Evolutionary conservation across 2,113 vertebrate species (phyloP), one percentile per base, ranked within the genome.

Genomic region (Lathamus discolor): DNA sequence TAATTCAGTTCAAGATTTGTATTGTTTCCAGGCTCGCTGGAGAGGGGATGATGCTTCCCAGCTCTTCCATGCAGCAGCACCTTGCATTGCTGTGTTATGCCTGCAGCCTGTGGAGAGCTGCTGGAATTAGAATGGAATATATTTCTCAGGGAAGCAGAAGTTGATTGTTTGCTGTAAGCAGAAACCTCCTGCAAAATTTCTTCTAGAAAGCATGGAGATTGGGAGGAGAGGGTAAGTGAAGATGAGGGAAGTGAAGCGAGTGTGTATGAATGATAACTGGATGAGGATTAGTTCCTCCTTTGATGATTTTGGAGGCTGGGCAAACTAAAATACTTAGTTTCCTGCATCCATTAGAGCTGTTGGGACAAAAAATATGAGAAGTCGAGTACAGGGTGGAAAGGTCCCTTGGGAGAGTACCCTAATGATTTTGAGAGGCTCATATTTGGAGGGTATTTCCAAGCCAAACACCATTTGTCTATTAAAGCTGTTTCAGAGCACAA

Each of bases 401-500:
- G 37, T 88, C 29, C 55, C 44, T 61, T 44, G 41, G 17, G n/a
- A 86, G 29, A 73, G 7, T 17, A 39, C 33, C 10, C 19, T 76
- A 37, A 49, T 59, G 5, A 64, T 92, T 91, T 66, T 9, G 49
- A 92, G 39, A 48, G 70, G 35, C 13, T 68, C 5, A 11, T 76
- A 44, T 68, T 87, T 91, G 19, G 6, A 76, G 10, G 5, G 3
- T 54, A 27, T 92, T 92, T 93, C 75, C 75, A 52, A 86, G 73
- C 25, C 28, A 83, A 90, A 78, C 43, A 81, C 76, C 11, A 54
- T 93, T 91, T 93, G 33, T 84, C 27, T 62, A 43, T 85, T 82
- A 77, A 75, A 92, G 31, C 62, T 92, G 44, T 93, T 89, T 93
- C 75, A 77, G 46, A 94, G 63, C 44, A 59, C 86, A 70, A 17